Base-by-base conservation (phyloP, 2,888 invertebrate species). In the Cephus pulcher region DNA sequence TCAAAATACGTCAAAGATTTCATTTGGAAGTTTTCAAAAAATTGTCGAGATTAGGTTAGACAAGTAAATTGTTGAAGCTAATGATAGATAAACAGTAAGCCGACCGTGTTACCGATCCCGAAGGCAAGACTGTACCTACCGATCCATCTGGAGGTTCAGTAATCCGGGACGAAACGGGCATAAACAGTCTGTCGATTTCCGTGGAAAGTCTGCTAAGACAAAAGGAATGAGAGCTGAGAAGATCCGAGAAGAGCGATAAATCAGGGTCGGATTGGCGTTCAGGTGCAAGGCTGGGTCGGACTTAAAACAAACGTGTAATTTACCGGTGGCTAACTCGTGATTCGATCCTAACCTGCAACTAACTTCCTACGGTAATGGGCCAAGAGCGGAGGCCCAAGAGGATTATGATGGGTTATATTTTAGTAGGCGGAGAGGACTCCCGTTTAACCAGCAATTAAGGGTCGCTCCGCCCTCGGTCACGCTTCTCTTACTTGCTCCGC, bases 401-500 rank as follows among this genome's bases (percentile, higher is more conserved):
- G 88, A 89, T 89, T 89, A 89, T 88, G 89, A 89, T 88, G 89
- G 90, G 88, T 87, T 90, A 87, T 90, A 85, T 89, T 89, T 89
- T 87, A 86, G 90, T 90, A 89, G 90, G 90, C 90, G 90, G 89
- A 87, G 86, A 86, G 86, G 88, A 90, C 91, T 91, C 85, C 91
- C 86, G 91, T 91, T 90, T 90, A 90, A 90, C 85, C 86, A 88
- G 90, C 89, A 90, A 91, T 91, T 91, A 91, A 89, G 87, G 81
- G 35, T 77, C 83, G 86, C 89, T 86, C 88, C 90, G 89, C 90
- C 90, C 86, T 86, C 87, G 84, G 85, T 89, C 88, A 88, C 89
- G 88, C 88, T 89, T 86, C 83, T 79, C 80, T 76, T 82, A 76
- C 80, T 37, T n/a, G 37, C 73, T 30, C 37, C 11, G 34, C 77